These are phyloP conservation scores for Apteryx mantelli DNA, from an alignment of 2,113 vertebrate species.

Conservation along the genomic window DNA sequence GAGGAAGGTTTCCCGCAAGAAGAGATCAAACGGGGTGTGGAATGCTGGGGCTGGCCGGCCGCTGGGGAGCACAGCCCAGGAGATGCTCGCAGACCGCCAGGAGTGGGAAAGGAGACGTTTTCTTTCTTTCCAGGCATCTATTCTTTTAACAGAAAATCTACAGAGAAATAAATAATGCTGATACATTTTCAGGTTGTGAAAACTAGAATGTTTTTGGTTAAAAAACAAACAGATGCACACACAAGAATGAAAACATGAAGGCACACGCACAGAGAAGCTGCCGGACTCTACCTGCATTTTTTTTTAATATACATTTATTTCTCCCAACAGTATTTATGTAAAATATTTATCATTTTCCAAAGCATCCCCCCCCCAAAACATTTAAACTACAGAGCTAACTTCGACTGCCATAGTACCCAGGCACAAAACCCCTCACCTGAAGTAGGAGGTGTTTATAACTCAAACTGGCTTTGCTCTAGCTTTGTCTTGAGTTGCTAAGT, in stretches of 20 bases:
- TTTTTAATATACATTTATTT: not conserved
- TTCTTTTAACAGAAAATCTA: not conserved
- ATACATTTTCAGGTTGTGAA: not conserved
- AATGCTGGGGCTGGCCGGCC: accelerated
- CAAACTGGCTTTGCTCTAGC: accelerated
- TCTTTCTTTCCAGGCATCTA: not conserved
- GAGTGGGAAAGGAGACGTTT: not conserved
- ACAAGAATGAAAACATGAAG: not conserved
- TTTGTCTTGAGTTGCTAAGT: accelerated
- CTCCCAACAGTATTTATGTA: not conserved
- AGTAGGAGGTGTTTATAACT: not conserved
- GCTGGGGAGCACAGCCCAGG: not conserved
- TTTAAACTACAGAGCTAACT: not conserved
- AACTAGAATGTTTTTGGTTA: not conserved
- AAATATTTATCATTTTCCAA: not conserved
- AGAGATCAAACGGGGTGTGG: not conserved
- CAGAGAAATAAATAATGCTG: not conserved
- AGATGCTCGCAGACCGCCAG: accelerated
- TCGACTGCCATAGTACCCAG: not conserved
- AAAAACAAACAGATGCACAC: not conserved
- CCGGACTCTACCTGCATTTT: not conserved
- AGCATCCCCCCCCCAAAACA: not conserved
- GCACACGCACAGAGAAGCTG: accelerated
- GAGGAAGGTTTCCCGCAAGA: not conserved
- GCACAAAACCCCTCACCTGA: accelerated